Evolutionary conservation across 2,888 invertebrate species (phyloP).

Genomic region (Papilio protenor): DNA sequence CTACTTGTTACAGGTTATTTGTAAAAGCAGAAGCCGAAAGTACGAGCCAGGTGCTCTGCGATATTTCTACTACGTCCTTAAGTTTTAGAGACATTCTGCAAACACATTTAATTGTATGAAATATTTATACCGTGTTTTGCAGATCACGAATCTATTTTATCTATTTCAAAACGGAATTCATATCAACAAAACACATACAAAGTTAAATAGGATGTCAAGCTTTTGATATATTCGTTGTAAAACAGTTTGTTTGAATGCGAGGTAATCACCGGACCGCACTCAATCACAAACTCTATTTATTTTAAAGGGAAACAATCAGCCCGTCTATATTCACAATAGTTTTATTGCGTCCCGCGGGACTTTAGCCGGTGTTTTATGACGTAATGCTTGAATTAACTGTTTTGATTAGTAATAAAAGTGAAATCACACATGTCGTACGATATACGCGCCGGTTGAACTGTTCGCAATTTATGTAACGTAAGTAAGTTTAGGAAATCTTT

Average conservation of each 20-base stretch:
- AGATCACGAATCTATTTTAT: not conserved
- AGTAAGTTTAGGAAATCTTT: too few species aligned
- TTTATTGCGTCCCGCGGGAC: not conserved
- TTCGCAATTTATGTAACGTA: too few species aligned
- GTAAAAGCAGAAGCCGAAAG: not conserved
- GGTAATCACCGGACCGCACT: not conserved
- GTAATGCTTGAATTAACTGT: not conserved
- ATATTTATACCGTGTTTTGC: not conserved
- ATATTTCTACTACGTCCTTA: not conserved
- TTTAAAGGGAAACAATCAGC: conserved; percentile 15
- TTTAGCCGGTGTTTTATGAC: not conserved
- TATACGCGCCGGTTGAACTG: too few species aligned
- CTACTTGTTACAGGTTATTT: conserved; percentile 1
- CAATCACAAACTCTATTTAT: conserved; percentile 15
- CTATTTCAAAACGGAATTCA: not conserved
- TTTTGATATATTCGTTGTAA: conserved; percentile 8
- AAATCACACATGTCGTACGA: too few species aligned
- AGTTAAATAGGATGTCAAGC: not conserved
- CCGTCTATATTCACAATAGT: conserved; percentile 11
- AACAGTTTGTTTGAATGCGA: not conserved
- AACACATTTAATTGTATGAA: not conserved
- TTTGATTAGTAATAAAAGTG: too few species aligned
- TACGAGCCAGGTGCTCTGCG: not conserved
- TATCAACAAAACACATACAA: not conserved
- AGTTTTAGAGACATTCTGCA: not conserved